A percentile compares a stretch with the other conserved stretches of the same genome.
Evolutionary conservation across 2,797 vertebrate species (phyloP).

Genomic region (Phoxinus dragarum): DNA sequence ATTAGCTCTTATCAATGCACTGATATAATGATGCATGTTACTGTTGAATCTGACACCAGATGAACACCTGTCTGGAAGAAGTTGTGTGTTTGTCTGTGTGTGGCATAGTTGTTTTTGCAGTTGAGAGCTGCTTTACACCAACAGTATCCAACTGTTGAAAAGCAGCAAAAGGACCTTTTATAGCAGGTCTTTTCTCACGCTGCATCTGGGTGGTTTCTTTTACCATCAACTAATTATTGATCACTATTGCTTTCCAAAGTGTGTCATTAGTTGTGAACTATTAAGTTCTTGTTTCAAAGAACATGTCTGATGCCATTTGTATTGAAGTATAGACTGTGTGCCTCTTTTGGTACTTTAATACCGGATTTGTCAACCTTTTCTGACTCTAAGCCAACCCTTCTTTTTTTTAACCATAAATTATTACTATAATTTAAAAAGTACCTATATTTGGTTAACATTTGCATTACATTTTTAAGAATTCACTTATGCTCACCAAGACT

Average conservation of each 20-base stretch:
- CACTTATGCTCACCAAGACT: neutral
- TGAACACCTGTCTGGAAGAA: slow-evolving; percentile 18
- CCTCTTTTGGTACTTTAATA: neutral
- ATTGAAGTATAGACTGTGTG: neutral
- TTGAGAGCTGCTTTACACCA: slow-evolving; percentile 35
- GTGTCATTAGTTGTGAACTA: neutral
- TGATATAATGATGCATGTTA: neutral
- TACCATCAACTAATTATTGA: neutral
- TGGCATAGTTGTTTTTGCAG: slow-evolving; percentile 48
- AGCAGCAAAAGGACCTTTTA: slow-evolving; percentile 29
- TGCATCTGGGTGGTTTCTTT: neutral
- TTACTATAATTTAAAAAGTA: no score
- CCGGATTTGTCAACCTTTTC: neutral
- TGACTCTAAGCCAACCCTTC: no score
- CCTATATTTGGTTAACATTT: neutral
- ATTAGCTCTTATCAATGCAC: neutral
- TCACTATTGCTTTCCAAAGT: neutral
- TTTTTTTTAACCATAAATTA: no score
- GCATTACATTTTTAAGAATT: neutral
- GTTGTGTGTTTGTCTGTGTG: slow-evolving; percentile 30
- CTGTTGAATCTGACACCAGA: neutral
- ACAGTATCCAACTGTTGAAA: slow-evolving; percentile 48
- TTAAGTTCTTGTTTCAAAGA: neutral
- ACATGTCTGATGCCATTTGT: neutral
- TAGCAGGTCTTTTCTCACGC: neutral